Evolutionary conservation across 2,888 invertebrate species (phyloP).

Genomic region (Stenodera caucasica): DNA sequence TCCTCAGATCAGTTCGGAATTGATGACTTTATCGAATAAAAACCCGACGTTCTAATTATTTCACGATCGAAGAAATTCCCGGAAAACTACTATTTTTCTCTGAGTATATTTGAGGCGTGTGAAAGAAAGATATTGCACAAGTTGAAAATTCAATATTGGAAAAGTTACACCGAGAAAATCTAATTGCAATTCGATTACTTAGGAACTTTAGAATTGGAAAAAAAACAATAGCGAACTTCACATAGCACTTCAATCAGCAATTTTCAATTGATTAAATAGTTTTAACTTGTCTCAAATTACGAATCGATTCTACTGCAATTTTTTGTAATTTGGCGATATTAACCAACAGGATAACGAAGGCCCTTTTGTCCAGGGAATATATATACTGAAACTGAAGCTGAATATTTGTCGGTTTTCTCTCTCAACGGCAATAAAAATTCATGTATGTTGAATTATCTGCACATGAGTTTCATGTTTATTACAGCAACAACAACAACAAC

Average conservation of each 20-base stretch:
- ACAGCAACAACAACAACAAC: slow-evolving; percentile 3
- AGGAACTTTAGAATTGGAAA: slow-evolving; percentile 15
- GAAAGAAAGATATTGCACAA: neutral
- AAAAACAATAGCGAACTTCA: slow-evolving; percentile 19
- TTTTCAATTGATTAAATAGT: slow-evolving; percentile 18
- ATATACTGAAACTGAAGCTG: too few species aligned
- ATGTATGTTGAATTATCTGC: slow-evolving; percentile 2
- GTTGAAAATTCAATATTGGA: slow-evolving; percentile 17
- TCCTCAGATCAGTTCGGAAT: neutral
- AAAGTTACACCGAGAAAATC: slow-evolving; percentile 18
- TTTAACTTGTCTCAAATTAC: slow-evolving; percentile 12
- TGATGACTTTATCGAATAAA: neutral
- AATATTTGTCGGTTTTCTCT: neutral
- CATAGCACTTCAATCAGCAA: slow-evolving; percentile 25
- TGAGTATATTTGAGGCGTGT: neutral
- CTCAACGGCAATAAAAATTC: slow-evolving; percentile 1
- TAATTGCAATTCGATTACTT: slow-evolving; percentile 19
- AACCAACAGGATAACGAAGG: too few species aligned
- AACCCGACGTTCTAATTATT: neutral
- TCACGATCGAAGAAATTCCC: too few species aligned
- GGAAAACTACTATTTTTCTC: too few species aligned
- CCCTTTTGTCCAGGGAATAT: slow-evolving; percentile 6
- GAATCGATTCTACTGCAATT: too few species aligned
- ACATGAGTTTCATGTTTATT: neutral
- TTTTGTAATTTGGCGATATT: too few species aligned